Evolutionary conservation across 2,888 invertebrate genomes (phyloP), one percentile per base, ranked within the genome.

Genomic region (Drosophila subquinaria): DNA sequence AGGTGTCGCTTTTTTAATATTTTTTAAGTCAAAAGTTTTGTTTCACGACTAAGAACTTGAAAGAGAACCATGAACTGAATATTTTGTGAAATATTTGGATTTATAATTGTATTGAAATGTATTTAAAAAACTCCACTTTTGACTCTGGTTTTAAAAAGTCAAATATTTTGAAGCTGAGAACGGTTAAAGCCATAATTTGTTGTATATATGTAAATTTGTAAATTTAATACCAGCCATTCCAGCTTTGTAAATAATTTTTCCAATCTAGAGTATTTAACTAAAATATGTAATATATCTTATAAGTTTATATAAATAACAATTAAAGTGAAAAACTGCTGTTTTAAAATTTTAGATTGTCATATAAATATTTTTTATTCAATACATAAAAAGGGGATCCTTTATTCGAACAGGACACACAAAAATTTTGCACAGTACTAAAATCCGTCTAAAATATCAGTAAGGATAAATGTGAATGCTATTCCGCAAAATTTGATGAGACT

Each of bases 401-500:
- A n/a, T n/a, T 27, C 9, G 30, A n/a, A 51, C 35, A 36, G 45
- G 11, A 45, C 15, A 56, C 45, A 38, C 23, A 38, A 23, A 15
- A 59, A 59, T 48, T 59, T 48, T 0, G 43, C 4, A 1, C 9
- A 6, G n/a, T 35, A 11, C 13, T 30, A 5, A 40, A 13, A 13
- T 20, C 15, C 42, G 13, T 10, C 11, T 40, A 27, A 13, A 42
- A 55, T 33, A 33, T 20, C 13, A 23, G 23, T 23, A 8, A 5
- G n/a, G 38, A 38, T 9, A 20, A 6, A 11, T 13, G 45, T 13
- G 3, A 8, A 43, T 5, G 6, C 6, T 9, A 45, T 15, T 23
- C 17, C 9, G 9, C 13, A 11, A 6, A 57, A 27, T 3, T 33
- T 0, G 38, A 17, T 4, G 56, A 42, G 10, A 90, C n/a, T 0